A percentile compares a stretch with the other conserved stretches of the same genome.
Evolutionary conservation across 2,888 invertebrate species (phyloP).

Genomic region (Temnothorax rugatulus): DNA sequence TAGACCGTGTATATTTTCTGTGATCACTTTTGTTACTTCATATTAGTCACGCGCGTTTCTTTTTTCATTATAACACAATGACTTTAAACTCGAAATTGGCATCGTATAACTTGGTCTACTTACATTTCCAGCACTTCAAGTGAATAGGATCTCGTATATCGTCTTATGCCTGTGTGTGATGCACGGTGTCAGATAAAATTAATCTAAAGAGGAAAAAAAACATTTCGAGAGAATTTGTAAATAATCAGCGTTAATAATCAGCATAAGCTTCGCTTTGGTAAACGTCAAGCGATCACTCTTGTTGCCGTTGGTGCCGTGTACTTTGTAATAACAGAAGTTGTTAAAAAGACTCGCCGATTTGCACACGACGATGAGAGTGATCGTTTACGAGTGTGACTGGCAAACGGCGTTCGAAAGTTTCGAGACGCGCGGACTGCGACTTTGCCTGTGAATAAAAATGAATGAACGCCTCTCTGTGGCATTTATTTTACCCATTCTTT

Average conservation of each 20-base stretch:
- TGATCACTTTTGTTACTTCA: not conserved
- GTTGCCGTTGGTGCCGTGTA: slow-evolving; percentile 35
- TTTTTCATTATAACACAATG: not conserved
- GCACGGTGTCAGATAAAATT: slow-evolving; percentile 45
- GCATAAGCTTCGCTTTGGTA: slow-evolving; percentile 63
- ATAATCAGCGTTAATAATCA: slow-evolving; percentile 39
- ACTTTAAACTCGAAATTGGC: not conserved
- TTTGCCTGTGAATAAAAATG: not conserved
- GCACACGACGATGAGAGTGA: not conserved
- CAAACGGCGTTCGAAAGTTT: slow-evolving; percentile 16
- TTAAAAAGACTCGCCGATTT: not conserved
- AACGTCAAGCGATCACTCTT: slow-evolving; percentile 63
- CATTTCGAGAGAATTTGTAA: slow-evolving; percentile 47
- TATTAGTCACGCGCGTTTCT: not conserved
- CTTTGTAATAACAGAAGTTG: slow-evolving; percentile 40
- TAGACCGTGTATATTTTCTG: not conserved
- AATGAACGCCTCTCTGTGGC: slow-evolving; percentile 3
- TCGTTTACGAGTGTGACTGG: not conserved
- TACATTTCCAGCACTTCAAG: slow-evolving; percentile 11
- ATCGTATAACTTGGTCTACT: not conserved
- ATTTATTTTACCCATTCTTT: slow-evolving; percentile 14
- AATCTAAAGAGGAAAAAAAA: slow-evolving; percentile 33
- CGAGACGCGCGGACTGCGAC: not conserved
- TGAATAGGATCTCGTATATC: slow-evolving; percentile 61
- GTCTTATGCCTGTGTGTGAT: slow-evolving; percentile 58